Base-by-base conservation (phyloP, 2,888 invertebrate species). In the Amblyjoppa proteus region DNA sequence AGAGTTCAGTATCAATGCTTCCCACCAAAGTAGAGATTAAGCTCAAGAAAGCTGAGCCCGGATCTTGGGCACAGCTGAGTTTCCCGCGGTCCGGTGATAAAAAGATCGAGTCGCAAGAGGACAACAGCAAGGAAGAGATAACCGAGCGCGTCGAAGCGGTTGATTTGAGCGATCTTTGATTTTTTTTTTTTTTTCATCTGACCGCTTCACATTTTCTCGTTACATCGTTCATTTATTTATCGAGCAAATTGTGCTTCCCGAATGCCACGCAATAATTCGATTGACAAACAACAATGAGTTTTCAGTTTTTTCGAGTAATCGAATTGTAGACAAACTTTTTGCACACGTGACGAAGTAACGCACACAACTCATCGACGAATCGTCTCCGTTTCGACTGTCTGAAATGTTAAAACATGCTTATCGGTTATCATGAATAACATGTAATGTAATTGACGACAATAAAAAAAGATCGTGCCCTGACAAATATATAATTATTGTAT, bases 21-120 rank as follows among this genome's bases (percentile, higher is more conserved):
- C 97, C 97, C 16, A 97, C 98, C 16, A 99, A 99, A 95, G 96
- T 99, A 45, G 99, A 99, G 95, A 97, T 99, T 34, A 98, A 97
- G 92, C 94, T 99, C 91, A 97, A 96, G 89, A 99, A 99, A 94
- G 97, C 96, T 0, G 98, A 98, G 91, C 96, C 97, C 0, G 97
- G 97, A 1, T 96, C 96, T 20, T 99, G 99, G 99, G 93, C 96
- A 11, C 96, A 96, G 89, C 94, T 99, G 38, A 96, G 97, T 91
- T 95, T 97, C 88, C 96, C 96, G 0, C 94, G 95, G 79, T 53
- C 87, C 28, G 80, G 34, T 9, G 68, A 68, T 9, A 76, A 71
- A 69, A 51, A 66, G 31, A 70, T 71, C 5, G 61, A 81, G 69
- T 13, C 81, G 11, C 68, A 81, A 53, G 51, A 80, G 7, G 49